Conservation (phyloP, 2,888 invertebrate genomes). For the Drosophila quinaria region DNA sequence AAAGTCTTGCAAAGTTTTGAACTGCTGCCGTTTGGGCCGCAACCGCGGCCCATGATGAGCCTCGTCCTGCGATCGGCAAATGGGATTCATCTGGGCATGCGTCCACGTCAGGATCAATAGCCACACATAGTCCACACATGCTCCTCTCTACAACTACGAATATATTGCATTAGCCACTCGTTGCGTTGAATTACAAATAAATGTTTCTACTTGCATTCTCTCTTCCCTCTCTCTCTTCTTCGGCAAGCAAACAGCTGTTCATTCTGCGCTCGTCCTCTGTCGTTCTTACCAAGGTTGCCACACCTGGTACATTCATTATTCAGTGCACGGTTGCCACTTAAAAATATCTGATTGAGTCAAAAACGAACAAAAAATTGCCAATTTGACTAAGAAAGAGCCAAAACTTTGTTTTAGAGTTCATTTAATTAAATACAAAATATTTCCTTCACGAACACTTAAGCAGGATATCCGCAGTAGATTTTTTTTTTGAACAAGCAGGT, state of each 20-base stretch:
- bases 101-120: neutral
- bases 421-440: too few relatives aligned
- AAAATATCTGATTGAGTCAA: too few relatives aligned
- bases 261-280: neutral
- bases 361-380: too few relatives aligned
- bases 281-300: neutral
- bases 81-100: constrained; percentile 78
- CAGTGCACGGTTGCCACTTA: too few relatives aligned
- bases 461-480: too few relatives aligned
- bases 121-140: neutral
- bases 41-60: constrained; percentile 68
- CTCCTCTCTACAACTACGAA: neutral
- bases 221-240: too few relatives aligned
- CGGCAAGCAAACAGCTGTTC: neutral
- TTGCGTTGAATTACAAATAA: neutral
- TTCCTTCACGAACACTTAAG: too few relatives aligned
- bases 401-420: too few relatives aligned
- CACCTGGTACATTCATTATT: neutral
- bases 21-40: constrained; percentile 77
- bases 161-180: neutral
- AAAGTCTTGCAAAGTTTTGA: constrained; percentile 80
- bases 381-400: too few relatives aligned
- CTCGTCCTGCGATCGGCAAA: constrained; percentile 79
- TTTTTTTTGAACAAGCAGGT: too few relatives aligned
- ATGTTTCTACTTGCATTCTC: neutral